phyloP scores from a whole-genome alignment of 2,113 vertebrate genomes.

The Mustelus asterias region DNA sequence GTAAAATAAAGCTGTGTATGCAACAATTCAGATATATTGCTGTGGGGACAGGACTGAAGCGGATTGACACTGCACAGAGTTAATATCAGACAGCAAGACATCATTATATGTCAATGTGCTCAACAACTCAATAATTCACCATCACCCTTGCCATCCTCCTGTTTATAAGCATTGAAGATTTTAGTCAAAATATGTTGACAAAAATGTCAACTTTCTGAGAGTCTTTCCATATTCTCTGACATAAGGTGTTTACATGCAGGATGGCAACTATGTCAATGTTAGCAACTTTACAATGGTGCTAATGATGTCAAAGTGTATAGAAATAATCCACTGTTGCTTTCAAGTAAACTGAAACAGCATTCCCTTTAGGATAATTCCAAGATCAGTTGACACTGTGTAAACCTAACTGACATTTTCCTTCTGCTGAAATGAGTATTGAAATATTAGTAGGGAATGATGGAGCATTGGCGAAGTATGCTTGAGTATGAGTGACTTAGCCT shows the following conservation, averaged over 20 bases:
- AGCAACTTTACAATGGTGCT: slow-evolving; percentile 20
- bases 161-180: neutral
- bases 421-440: slow-evolving; percentile 23
- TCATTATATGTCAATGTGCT: neutral
- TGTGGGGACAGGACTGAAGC: neutral
- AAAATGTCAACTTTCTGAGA: neutral
- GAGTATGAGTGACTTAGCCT: slow-evolving; percentile 18
- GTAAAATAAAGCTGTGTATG: neutral
- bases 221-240: neutral
- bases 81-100: neutral
- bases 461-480: neutral
- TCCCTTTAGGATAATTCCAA: slow-evolving; percentile 31
- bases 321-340: neutral
- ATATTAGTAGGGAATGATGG: neutral
- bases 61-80: neutral
- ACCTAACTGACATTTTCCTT: slow-evolving; percentile 1
- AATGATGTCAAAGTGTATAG: slow-evolving; percentile 23
- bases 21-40: neutral
- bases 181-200: slow-evolving; percentile 20
- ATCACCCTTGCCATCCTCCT: neutral
- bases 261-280: slow-evolving; percentile 21
- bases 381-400: slow-evolving; percentile 18
- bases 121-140: neutral
- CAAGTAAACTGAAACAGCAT: slow-evolving; percentile 14
- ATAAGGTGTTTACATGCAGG: slow-evolving; percentile 15